Evolutionary conservation across 1,140 invertebrate species (phyloP).

Genomic region (Caenorhabditis inopinata): DNA sequence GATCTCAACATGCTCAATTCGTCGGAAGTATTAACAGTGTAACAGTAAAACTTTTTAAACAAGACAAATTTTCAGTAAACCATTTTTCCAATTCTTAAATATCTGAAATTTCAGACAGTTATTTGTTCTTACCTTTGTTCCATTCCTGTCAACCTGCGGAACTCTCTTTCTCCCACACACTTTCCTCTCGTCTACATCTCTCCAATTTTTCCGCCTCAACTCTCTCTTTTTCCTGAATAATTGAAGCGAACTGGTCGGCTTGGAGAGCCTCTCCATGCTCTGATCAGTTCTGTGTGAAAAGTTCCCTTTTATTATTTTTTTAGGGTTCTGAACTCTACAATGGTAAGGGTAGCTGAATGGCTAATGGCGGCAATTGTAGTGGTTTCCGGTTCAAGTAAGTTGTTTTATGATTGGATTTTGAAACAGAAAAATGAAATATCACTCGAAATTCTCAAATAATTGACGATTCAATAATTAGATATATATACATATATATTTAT

Average conservation of each 20-base stretch:
- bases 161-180: not conserved
- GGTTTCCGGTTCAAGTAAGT: not conserved
- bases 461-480: no score
- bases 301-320: not conserved
- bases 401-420: no score
- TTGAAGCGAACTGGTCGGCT: not conserved
- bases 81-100: no score
- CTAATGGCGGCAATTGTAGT: not conserved
- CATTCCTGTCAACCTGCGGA: not conserved
- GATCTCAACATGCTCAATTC: no score
- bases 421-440: no score
- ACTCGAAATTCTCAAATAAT: no score
- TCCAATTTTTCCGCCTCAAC: not conserved
- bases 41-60: no score
- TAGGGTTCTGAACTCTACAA: slow-evolving; percentile 4
- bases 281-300: not conserved
- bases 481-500: no score
- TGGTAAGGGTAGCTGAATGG: not conserved
- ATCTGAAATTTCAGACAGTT: no score
- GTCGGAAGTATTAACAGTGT: no score
- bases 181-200: not conserved
- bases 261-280: not conserved
- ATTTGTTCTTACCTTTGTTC: no score
- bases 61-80: no score
- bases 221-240: not conserved